phyloP scores from a whole-genome alignment of 2,888 invertebrate species.

The Proisotoma minuta region DNA sequence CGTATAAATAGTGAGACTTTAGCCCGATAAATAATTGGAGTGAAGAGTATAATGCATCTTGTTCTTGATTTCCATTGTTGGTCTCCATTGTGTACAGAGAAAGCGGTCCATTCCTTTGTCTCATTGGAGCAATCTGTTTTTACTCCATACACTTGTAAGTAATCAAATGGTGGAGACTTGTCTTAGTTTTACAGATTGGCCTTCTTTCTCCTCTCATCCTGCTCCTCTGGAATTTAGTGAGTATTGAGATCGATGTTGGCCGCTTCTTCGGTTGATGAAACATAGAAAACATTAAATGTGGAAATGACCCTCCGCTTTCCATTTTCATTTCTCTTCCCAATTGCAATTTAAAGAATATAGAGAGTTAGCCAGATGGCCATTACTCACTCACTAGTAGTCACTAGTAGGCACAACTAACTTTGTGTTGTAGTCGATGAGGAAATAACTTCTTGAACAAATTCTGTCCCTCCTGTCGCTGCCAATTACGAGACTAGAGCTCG shows the following conservation, averaged over 20 bases:
- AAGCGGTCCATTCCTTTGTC: constrained; percentile 17
- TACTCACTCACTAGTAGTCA: background rate
- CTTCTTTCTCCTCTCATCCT: background rate
- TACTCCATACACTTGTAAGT: constrained; percentile 1
- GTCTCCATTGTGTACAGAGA: background rate
- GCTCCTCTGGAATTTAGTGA: constrained; percentile 10
- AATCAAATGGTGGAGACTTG: background rate
- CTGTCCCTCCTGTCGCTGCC: constrained; percentile 4
- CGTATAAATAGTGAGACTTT: constrained; percentile 36
- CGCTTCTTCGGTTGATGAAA: constrained; percentile 43
- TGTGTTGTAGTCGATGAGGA: background rate
- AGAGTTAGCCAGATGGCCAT: constrained; percentile 1
- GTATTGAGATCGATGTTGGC: constrained; percentile 25
- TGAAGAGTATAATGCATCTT: too few relatives aligned
- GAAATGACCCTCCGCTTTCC: constrained; percentile 44
- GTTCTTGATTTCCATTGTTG: constrained; percentile 3
- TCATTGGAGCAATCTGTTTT: constrained; percentile 3
- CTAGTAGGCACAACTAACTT: too few relatives aligned
- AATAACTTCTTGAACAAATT: background rate
- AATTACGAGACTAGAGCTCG: background rate
- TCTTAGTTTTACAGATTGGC: background rate
- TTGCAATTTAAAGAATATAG: constrained; percentile 14
- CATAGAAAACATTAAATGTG: constrained; percentile 46
- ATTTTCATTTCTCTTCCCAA: constrained; percentile 19
- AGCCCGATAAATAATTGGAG: constrained; percentile 47